Conservation (phyloP, 2,797 vertebrate species). For the Rhabdophis nuchalis region DNA sequence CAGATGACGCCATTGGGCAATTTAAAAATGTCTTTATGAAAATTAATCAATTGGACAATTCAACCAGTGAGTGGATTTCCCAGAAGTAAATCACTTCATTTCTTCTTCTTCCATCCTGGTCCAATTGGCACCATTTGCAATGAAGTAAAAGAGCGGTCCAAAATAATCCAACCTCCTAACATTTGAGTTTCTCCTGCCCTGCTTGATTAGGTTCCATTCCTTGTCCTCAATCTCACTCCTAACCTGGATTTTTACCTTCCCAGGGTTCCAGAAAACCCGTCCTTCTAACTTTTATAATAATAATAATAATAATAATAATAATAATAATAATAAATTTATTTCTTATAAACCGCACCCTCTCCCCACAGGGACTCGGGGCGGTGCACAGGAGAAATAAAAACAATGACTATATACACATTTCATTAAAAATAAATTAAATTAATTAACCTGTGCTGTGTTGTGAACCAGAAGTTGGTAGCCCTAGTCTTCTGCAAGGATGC, state of each 20-base stretch:
- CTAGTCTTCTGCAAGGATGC: not conserved
- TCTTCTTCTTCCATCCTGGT: not conserved
- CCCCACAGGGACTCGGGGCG: too few species aligned
- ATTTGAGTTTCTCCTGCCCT: too few species aligned
- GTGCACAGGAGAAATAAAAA: too few species aligned
- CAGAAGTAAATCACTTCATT: not conserved
- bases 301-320: too few species aligned
- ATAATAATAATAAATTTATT: too few species aligned
- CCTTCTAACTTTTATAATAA: not conserved
- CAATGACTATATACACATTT: too few species aligned
- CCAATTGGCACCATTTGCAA: not conserved
- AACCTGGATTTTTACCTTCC: not conserved
- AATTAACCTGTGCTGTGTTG: too few species aligned
- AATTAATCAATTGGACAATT: not conserved
- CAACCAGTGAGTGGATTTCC: not conserved
- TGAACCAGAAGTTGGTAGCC: not conserved
- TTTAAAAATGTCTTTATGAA: not conserved
- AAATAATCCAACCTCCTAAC: not conserved
- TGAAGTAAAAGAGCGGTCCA: not conserved
- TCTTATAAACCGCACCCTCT: too few species aligned
- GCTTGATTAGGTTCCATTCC: not conserved
- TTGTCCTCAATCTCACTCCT: too few species aligned
- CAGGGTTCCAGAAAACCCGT: not conserved
- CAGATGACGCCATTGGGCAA: conserved; percentile 48
- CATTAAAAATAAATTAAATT: too few species aligned